Evolutionary conservation across 2,888 invertebrate species (phyloP), one percentile per base, ranked within the genome.

Genomic region (Monopis laevigella): DNA sequence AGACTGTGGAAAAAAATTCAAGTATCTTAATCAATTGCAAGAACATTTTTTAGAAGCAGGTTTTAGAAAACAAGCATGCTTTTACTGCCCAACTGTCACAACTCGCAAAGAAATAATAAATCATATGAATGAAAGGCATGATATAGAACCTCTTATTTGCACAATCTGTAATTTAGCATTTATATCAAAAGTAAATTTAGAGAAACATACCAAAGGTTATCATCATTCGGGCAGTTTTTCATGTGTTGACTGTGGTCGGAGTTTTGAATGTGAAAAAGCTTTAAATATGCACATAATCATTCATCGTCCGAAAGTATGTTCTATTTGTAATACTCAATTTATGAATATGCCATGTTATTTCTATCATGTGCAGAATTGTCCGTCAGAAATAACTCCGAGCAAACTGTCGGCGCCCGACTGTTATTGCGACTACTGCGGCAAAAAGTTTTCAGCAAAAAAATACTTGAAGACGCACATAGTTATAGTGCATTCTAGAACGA

Each of bases 401-500:
- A 12, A 32, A 32, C 5, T 10, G 14, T 52, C 59, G 0, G 49
- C 61, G 3, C 59, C 53, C 0, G 62, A 65, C 50, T 73, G 73
- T 39, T 57, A 67, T 6, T 78, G 78, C 13, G 71, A 77, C 43
- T 66, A 74, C 39, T 78, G 78, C 26, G 59, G 64, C 0, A 78
- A 77, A 42, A 68, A 51, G 7, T 75, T 71, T 42, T 59, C 66
- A 0, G 67, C 63, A 0, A 77, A 72, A 46, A 73, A 65, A 21
- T 71, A 65, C 39, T 56, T 78, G 0, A 52, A 58, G 0, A 68
- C 77, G 1, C 78, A 78, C 18, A 77, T 78, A n/a, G 67, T 72
- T 47, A 74, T 70, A 6, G 74, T 77, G 0, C 78, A 78, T 40
- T 59, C 59, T 46, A 75, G 65, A 44, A 65, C 63, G 28, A 75